These are phyloP conservation scores for Forbesichthys papilliferus DNA, from an alignment of 2,113 vertebrate species.

Conservation along the genomic window DNA sequence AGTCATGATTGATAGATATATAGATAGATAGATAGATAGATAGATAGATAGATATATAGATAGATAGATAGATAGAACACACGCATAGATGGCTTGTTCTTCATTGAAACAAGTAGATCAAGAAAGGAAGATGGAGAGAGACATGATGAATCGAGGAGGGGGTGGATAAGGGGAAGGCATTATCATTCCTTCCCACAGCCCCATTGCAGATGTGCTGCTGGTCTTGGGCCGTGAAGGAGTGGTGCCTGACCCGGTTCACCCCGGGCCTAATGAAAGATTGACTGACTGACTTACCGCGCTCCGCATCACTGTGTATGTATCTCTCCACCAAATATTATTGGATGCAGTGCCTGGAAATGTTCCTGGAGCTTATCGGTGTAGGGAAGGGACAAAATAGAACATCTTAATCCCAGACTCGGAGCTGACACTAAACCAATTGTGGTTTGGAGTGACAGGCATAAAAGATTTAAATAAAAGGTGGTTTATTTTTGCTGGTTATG, in stretches of 20 bases:
- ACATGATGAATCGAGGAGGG: conserved; percentile 33
- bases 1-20: neutral
- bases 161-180: conserved; percentile 57
- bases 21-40: neutral
- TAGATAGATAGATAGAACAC: neutral
- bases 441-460: conserved; percentile 1
- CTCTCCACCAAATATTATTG: conserved; percentile 67
- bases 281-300: conserved; percentile 65
- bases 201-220: conserved; percentile 81
- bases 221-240: conserved; percentile 79
- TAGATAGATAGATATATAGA: conserved; percentile 13
- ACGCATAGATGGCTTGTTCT: neutral
- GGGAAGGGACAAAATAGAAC: conserved; percentile 27
- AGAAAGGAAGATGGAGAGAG: conserved; percentile 55
- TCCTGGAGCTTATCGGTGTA: conserved; percentile 38
- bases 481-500: neutral
- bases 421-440: conserved; percentile 38
- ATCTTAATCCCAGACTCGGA: conserved; percentile 36
- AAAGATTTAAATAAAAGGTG: conserved; percentile 19
- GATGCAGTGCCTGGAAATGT: conserved; percentile 56
- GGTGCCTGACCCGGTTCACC: conserved; percentile 83
- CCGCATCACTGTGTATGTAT: conserved; percentile 51
- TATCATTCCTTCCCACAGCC: conserved; percentile 81
- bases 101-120: neutral
- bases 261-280: conserved; percentile 84